Percentiles rank a stretch among this genome's conserved stretches.
phyloP scores from a whole-genome alignment of 1,140 invertebrate genomes.

The Macrocentrus cingulum region DNA sequence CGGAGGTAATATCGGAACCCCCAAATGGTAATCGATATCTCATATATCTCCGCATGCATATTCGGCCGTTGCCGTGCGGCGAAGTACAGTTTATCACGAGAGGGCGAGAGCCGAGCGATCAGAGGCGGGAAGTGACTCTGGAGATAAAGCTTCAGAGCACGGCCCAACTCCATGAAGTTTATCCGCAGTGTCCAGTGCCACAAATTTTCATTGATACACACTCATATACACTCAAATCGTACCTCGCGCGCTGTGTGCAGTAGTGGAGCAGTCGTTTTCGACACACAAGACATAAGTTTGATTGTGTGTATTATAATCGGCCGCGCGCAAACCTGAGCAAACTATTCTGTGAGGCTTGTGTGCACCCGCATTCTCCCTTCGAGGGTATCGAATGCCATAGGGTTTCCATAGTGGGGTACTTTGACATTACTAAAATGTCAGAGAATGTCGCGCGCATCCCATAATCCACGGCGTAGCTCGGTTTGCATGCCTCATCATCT shows the following conservation, averaged over 20 bases:
- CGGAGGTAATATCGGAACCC: conserved; percentile 48
- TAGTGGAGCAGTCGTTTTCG: too few species aligned
- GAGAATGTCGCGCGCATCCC: conserved; percentile 54
- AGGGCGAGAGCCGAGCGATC: background rate
- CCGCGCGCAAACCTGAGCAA: conserved; percentile 21
- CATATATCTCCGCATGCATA: conserved; percentile 48
- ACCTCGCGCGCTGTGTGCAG: too few species aligned
- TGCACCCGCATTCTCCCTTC: conserved; percentile 32
- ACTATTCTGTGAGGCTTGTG: conserved; percentile 19
- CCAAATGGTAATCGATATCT: conserved; percentile 55
- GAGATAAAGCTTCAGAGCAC: conserved; percentile 23
- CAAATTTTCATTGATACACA: conserved; percentile 28
- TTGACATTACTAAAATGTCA: conserved; percentile 55
- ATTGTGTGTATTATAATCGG: conserved; percentile 10
- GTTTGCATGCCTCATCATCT: conserved; percentile 22
- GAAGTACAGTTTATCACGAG: background rate
- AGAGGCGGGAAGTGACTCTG: conserved; percentile 18
- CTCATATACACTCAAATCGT: too few species aligned
- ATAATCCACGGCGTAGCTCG: conserved; percentile 38
- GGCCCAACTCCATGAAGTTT: conserved; percentile 16
- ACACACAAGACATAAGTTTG: conserved; percentile 1
- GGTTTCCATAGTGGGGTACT: conserved; percentile 15
- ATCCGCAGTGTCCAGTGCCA: conserved; percentile 16
- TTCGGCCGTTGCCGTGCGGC: conserved; percentile 35
- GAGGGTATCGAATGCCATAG: conserved; percentile 42